phyloP scores from a whole-genome alignment of 2,888 invertebrate genomes.

The Acleris holmiana region DNA sequence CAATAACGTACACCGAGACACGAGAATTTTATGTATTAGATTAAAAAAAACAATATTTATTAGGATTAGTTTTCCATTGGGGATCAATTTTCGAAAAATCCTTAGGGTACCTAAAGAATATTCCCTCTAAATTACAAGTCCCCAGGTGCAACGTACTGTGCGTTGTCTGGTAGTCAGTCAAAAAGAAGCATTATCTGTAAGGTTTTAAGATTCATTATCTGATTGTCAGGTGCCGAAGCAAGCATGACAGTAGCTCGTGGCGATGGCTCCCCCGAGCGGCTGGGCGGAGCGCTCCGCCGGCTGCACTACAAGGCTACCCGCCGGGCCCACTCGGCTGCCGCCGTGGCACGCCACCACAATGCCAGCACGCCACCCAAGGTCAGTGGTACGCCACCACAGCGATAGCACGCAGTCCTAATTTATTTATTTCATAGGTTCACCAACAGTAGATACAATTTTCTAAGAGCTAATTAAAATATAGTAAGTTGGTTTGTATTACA shows the following conservation, averaged over 20 bases:
- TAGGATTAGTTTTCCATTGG: no score
- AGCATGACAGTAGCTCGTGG: constrained; percentile 78
- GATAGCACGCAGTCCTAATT: no score
- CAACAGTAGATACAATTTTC: no score
- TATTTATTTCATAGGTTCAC: no score
- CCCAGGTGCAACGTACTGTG: not conserved
- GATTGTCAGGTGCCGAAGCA: constrained; percentile 75
- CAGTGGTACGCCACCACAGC: constrained; percentile 25
- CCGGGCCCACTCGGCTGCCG: constrained; percentile 73
- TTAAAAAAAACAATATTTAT: no score
- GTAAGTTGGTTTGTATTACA: no score
- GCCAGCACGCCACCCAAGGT: constrained; percentile 65
- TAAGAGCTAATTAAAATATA: no score
- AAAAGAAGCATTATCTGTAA: not conserved
- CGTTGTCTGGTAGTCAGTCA: not conserved
- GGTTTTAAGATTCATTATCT: not conserved
- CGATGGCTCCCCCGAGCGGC: constrained; percentile 76
- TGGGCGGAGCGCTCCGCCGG: constrained; percentile 85
- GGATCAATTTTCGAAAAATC: no score
- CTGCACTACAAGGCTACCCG: constrained; percentile 88
- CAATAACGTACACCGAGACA: no score
- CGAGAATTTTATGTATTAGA: no score
- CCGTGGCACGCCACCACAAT: constrained; percentile 57
- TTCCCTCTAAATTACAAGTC: no score
- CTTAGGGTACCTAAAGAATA: no score